These are phyloP conservation scores for Carcina quercana DNA, from an alignment of 2,888 invertebrate genomes.

Conservation along the genomic window DNA sequence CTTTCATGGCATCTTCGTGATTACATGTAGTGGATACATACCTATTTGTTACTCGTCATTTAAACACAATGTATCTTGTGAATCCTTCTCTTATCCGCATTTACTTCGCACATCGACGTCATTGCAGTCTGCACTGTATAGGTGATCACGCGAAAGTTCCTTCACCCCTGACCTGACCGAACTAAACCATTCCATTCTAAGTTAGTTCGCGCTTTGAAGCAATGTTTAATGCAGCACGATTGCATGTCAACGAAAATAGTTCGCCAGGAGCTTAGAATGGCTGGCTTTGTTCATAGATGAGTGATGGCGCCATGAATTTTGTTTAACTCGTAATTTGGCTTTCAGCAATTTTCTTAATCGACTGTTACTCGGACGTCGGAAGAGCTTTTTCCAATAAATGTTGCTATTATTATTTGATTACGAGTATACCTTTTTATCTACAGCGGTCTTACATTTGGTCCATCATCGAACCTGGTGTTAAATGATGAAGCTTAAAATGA, in stretches of 20 bases:
- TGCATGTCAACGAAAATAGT: slow-evolving; percentile 9
- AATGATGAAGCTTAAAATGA: too few relatives aligned
- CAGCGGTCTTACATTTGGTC: too few relatives aligned
- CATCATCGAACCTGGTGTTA: too few relatives aligned
- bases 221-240: slow-evolving; percentile 10
- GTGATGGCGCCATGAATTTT: slow-evolving; percentile 2
- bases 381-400: too few relatives aligned
- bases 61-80: too few relatives aligned
- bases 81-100: slow-evolving; percentile 9
- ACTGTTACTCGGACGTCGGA: too few relatives aligned
- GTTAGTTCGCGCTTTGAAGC: slow-evolving; percentile 4
- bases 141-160: slow-evolving; percentile 59
- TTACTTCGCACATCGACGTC: slow-evolving; percentile 39
- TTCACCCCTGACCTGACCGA: slow-evolving; percentile 59
- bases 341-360: too few relatives aligned
- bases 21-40: too few relatives aligned
- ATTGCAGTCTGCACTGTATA: slow-evolving; percentile 47
- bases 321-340: slow-evolving; percentile 2
- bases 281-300: neutral
- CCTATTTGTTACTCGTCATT: too few relatives aligned
- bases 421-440: too few relatives aligned
- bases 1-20: too few relatives aligned
- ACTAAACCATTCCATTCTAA: slow-evolving; percentile 13
- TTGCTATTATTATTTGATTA: too few relatives aligned
- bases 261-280: neutral